phyloP scores from a whole-genome alignment of 1,140 invertebrate genomes.

The Melitaea cinxia region DNA sequence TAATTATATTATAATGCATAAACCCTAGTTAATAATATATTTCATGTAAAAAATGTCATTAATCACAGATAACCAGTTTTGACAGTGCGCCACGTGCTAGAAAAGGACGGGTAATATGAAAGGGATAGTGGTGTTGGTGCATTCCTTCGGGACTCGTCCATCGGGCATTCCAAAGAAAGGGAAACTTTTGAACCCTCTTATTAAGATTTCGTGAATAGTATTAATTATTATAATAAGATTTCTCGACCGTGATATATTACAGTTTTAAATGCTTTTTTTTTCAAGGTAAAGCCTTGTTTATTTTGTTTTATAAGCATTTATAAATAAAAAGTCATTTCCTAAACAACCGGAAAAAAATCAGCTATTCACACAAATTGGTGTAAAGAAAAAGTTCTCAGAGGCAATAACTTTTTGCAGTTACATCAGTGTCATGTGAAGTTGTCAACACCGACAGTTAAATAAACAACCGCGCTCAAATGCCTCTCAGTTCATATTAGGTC shows the following conservation, averaged over 20 bases:
- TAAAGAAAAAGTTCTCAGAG: neutral
- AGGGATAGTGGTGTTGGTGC: conserved; percentile 58
- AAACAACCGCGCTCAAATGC: conserved; percentile 45
- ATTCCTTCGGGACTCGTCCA: conserved; percentile 58
- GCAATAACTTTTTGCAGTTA: conserved; percentile 14
- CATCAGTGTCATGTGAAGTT: conserved; percentile 35
- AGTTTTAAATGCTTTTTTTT: conserved; percentile 40
- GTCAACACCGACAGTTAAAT: conserved; percentile 54
- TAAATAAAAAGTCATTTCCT: too few species aligned
- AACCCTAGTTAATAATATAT: conserved; percentile 26
- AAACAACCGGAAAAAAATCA: neutral
- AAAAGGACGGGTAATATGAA: conserved; percentile 51
- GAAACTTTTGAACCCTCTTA: conserved; percentile 64
- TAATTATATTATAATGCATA: conserved; percentile 56
- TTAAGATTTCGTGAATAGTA: conserved; percentile 59
- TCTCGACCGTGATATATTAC: conserved; percentile 43
- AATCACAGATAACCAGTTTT: conserved; percentile 72
- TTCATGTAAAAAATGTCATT: conserved; percentile 60
- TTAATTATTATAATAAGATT: conserved; percentile 50
- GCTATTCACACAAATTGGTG: neutral
- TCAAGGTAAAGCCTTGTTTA: conserved; percentile 30
- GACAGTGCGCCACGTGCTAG: conserved; percentile 37
- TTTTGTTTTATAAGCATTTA: conserved; percentile 4
- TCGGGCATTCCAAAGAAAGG: conserved; percentile 64
- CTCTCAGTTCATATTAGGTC: conserved; percentile 23